Percentiles rank a stretch among this genome's conserved stretches.
Conservation (phyloP, 2,888 invertebrate genomes). For the Mystacides longicornis region DNA sequence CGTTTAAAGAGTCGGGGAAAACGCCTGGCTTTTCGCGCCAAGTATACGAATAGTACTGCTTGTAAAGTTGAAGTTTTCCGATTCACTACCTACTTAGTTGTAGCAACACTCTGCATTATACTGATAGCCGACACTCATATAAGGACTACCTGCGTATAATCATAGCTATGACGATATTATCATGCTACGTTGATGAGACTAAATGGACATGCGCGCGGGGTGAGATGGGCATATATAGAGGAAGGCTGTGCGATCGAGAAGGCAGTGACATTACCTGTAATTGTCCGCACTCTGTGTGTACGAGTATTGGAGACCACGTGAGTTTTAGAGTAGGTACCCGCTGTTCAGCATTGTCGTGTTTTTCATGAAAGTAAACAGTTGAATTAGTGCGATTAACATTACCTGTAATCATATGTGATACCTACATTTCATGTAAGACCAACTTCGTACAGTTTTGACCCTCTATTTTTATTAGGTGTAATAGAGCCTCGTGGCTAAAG, state of each 20-base stretch:
- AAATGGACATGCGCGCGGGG: not conserved
- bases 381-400: too few relatives aligned
- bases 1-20: conserved; percentile 14
- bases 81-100: conserved; percentile 4
- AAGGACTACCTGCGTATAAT: not conserved
- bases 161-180: not conserved
- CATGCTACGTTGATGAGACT: not conserved
- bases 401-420: too few relatives aligned
- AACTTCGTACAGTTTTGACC: too few relatives aligned
- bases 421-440: too few relatives aligned
- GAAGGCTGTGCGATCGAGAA: not conserved
- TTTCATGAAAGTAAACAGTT: too few relatives aligned
- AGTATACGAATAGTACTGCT: conserved; percentile 18
- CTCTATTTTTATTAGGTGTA: too few relatives aligned
- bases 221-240: not conserved
- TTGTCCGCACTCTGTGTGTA: too few relatives aligned
- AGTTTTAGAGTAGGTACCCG: not conserved
- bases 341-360: too few relatives aligned
- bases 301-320: not conserved
- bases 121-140: conserved; percentile 3
- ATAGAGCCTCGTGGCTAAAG: too few relatives aligned
- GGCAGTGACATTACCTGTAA: not conserved
- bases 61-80: conserved; percentile 13
- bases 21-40: conserved; percentile 21
- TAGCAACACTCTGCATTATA: not conserved